A percentile compares a stretch with the other conserved stretches of the same genome.
These are phyloP conservation scores for Zygaena filipendulae DNA, from an alignment of 2,888 invertebrate species.

Conservation along the genomic window DNA sequence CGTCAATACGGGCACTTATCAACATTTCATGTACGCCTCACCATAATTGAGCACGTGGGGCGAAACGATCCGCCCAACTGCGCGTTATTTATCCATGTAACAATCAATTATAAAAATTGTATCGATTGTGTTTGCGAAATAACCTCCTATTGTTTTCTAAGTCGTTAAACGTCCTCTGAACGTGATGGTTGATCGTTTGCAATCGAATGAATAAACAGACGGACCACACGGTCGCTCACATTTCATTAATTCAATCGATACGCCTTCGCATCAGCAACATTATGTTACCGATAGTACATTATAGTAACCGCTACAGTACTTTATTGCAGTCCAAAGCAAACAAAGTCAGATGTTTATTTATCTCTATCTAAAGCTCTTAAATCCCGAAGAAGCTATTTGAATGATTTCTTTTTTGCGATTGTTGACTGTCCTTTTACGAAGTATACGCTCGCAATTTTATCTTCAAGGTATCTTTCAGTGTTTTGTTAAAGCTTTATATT, in stretches of 20 bases:
- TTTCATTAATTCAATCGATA: conserved; percentile 65
- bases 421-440: too few relatives aligned
- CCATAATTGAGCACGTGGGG: too few relatives aligned
- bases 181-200: conserved; percentile 32
- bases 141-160: conserved; percentile 49
- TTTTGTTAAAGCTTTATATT: too few relatives aligned
- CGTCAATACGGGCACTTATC: too few relatives aligned
- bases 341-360: conserved; percentile 26
- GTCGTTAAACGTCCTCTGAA: conserved; percentile 46
- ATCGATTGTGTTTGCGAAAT: conserved; percentile 33
- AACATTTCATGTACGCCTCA: too few relatives aligned
- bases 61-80: too few relatives aligned
- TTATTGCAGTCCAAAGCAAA: conserved; percentile 39
- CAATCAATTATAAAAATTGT: conserved; percentile 24
- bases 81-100: too few relatives aligned
- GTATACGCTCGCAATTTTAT: too few relatives aligned
- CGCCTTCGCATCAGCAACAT: conserved; percentile 54
- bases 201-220: conserved; percentile 38
- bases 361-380: too few relatives aligned
- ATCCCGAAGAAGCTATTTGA: too few relatives aligned
- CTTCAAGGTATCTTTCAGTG: too few relatives aligned
- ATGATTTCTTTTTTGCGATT: too few relatives aligned
- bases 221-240: conserved; percentile 62
- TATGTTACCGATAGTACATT: conserved; percentile 45
- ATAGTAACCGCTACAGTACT: conserved; percentile 39